phyloP scores from a whole-genome alignment of 2,113 vertebrate species.

The Pogona vitticeps region DNA sequence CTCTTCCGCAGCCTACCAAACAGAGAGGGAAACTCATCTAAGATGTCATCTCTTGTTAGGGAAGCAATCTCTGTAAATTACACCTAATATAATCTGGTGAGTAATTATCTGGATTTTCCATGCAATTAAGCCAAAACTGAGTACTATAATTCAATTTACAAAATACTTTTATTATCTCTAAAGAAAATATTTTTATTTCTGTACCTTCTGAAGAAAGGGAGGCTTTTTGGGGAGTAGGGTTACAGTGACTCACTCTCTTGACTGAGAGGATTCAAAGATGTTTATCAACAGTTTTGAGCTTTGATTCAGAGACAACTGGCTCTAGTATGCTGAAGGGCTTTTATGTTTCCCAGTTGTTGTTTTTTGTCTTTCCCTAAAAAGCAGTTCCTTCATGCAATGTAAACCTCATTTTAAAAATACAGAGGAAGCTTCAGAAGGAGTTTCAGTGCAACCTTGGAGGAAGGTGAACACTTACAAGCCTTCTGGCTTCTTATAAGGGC shows the following conservation, averaged over 20 bases:
- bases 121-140: neutral
- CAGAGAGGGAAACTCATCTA: neutral
- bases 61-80: too few species aligned
- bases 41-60: neutral
- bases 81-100: neutral
- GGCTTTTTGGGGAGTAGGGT: neutral
- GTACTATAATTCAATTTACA: neutral
- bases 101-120: neutral
- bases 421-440: neutral
- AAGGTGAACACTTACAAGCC: neutral
- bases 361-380: neutral
- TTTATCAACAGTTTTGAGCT: neutral
- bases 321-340: neutral
- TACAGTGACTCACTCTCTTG: conserved; percentile 2
- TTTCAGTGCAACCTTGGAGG: neutral
- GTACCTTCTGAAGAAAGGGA: neutral
- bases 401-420: neutral
- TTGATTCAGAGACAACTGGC: neutral
- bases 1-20: neutral
- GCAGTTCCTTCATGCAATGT: neutral
- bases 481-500: neutral
- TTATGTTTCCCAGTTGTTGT: neutral
- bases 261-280: neutral
- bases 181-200: neutral
- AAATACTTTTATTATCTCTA: neutral